phyloP scores from a whole-genome alignment of 2,888 invertebrate species.

The Petrolisthes manimaculis region DNA sequence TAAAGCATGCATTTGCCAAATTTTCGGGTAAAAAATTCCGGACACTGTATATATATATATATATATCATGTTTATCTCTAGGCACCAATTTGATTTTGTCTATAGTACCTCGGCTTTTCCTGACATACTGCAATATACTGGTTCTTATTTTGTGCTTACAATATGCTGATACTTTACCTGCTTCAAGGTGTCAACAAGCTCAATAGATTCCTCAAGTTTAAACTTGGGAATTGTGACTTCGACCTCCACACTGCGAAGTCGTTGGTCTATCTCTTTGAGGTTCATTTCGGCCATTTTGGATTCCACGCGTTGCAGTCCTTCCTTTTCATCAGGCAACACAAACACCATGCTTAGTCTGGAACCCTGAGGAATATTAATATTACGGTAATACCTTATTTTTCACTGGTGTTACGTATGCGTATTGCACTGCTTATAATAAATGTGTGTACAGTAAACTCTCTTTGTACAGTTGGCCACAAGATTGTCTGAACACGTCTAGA shows the following conservation, averaged over 20 bases:
- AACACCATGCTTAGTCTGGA: slow-evolving; percentile 81
- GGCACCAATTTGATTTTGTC: not conserved
- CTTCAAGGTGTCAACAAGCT: slow-evolving; percentile 76
- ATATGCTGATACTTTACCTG: slow-evolving; percentile 69
- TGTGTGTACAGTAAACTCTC: too few species aligned
- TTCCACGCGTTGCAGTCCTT: slow-evolving; percentile 78
- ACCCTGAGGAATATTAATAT: slow-evolving; percentile 70
- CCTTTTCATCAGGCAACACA: slow-evolving; percentile 79
- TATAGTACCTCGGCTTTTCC: not conserved
- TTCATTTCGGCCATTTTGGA: slow-evolving; percentile 76
- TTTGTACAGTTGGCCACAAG: too few species aligned
- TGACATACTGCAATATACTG: not conserved
- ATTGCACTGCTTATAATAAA: too few species aligned
- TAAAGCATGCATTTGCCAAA: too few species aligned
- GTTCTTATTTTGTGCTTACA: not conserved
- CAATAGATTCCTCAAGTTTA: slow-evolving; percentile 81
- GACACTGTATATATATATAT: too few species aligned
- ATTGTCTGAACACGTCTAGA: too few species aligned
- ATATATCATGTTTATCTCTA: not conserved
- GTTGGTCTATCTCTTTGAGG: slow-evolving; percentile 75
- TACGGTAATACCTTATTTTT: too few species aligned
- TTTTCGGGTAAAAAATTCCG: too few species aligned
- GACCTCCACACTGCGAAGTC: slow-evolving; percentile 74
- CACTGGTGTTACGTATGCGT: too few species aligned
- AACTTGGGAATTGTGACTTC: slow-evolving; percentile 83